Conservation (phyloP, 2,888 invertebrate species). For the Caenorhabditis sp. region DNA sequence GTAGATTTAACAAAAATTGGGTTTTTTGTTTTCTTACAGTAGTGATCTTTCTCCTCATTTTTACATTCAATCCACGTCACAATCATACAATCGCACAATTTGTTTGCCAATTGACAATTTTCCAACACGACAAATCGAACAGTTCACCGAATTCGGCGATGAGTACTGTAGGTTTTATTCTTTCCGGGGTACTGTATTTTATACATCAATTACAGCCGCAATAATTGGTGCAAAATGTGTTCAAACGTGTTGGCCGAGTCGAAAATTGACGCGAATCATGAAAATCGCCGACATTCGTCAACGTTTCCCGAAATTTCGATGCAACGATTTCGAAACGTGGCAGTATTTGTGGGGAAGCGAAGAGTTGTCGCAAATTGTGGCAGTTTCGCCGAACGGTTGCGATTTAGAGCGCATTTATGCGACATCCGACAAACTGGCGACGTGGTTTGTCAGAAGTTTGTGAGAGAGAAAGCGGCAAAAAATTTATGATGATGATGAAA, state of each 20-base stretch:
- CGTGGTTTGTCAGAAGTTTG: no score
- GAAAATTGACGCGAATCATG: background rate
- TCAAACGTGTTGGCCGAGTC: slow-evolving; percentile 74
- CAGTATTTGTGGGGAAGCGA: slow-evolving; percentile 17
- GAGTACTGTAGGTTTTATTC: background rate
- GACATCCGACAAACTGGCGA: no score
- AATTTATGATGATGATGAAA: slow-evolving; percentile 8
- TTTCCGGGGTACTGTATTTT: background rate
- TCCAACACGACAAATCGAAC: no score
- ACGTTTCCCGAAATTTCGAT: slow-evolving; percentile 14
- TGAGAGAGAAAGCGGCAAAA: no score
- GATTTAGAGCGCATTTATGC: no score
- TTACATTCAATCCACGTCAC: background rate
- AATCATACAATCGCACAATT: background rate
- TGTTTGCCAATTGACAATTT: background rate
- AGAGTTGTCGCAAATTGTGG: slow-evolving; percentile 2
- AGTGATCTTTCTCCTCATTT: background rate
- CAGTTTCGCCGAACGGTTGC: no score
- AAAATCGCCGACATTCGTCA: slow-evolving; percentile 8
- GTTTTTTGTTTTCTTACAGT: no score
- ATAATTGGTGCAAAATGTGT: background rate
- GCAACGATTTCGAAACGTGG: slow-evolving; percentile 22
- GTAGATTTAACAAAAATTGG: no score
- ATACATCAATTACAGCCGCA: background rate
- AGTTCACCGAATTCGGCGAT: background rate